Evolutionary conservation across 2,888 invertebrate species (phyloP).

Genomic region (Augiades crinisus): DNA sequence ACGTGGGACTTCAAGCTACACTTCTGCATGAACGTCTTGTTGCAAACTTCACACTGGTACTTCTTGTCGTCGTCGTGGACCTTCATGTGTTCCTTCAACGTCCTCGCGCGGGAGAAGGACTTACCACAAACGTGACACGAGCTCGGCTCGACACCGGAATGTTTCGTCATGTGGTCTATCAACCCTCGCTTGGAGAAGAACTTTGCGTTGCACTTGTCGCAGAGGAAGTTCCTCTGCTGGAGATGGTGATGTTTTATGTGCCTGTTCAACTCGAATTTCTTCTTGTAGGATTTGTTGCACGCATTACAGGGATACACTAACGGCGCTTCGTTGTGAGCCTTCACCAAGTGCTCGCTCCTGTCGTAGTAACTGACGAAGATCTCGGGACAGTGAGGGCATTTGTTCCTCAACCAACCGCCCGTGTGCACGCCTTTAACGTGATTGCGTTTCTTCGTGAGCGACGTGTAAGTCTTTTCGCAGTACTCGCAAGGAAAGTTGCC

Average conservation of each 20-base stretch:
- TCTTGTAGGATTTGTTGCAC: slow-evolving; percentile 69
- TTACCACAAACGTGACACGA: slow-evolving; percentile 66
- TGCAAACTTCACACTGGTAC: slow-evolving; percentile 67
- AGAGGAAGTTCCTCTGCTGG: slow-evolving; percentile 64
- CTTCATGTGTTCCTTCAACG: slow-evolving; percentile 62
- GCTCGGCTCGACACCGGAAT: slow-evolving; percentile 55
- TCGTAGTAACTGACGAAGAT: slow-evolving; percentile 74
- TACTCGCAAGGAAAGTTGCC: slow-evolving; percentile 77
- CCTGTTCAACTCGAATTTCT: slow-evolving; percentile 67
- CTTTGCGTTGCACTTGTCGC: slow-evolving; percentile 68
- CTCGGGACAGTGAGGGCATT: slow-evolving; percentile 70
- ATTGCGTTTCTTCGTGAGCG: slow-evolving; percentile 67
- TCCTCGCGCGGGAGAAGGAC: slow-evolving; percentile 53
- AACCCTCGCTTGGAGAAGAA: slow-evolving; percentile 71
- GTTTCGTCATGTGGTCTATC: slow-evolving; percentile 59
- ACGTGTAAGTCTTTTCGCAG: slow-evolving; percentile 78
- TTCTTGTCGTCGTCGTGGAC: slow-evolving; percentile 61
- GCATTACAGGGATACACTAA: slow-evolving; percentile 67
- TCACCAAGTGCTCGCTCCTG: slow-evolving; percentile 63
- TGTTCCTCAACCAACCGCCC: slow-evolving; percentile 72
- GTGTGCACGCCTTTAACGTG: slow-evolving; percentile 73
- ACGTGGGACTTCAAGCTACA: slow-evolving; percentile 68
- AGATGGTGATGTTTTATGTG: slow-evolving; percentile 72
- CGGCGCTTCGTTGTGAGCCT: slow-evolving; percentile 60
- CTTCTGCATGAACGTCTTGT: slow-evolving; percentile 69